These are phyloP conservation scores for Heteronetta atricapilla DNA, from an alignment of 2,113 vertebrate genomes.

Conservation along the genomic window DNA sequence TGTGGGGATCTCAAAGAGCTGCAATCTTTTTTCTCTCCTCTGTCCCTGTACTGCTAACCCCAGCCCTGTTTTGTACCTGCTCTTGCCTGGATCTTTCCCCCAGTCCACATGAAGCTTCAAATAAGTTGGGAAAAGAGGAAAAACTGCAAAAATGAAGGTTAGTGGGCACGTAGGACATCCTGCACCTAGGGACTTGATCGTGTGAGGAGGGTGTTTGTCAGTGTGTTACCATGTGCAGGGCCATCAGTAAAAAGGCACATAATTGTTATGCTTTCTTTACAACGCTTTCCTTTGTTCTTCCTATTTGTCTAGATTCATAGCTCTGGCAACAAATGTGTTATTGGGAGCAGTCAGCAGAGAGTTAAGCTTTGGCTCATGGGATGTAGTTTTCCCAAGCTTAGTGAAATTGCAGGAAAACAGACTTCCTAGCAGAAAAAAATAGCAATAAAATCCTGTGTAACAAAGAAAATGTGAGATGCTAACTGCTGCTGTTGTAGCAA, in stretches of 20 bases:
- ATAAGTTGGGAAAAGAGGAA: not conserved
- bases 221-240: not conserved
- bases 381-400: not conserved
- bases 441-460: not conserved
- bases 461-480: not conserved
- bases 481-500: not conserved
- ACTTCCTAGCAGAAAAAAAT: not conserved
- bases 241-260: constrained; percentile 1
- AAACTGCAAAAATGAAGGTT: not conserved
- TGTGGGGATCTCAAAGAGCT: not conserved
- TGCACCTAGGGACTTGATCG: fast-evolving
- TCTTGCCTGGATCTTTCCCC: not conserved
- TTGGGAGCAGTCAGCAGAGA: not conserved
- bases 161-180: not conserved
- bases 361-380: not conserved
- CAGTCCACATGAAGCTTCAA: not conserved
- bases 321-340: not conserved
- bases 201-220: not conserved
- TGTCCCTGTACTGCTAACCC: not conserved
- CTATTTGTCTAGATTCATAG: not conserved
- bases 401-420: not conserved
- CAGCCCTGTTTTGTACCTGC: not conserved
- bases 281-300: not conserved
- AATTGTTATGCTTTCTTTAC: not conserved
- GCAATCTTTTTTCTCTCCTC: not conserved